phyloP scores from a whole-genome alignment of 2,888 invertebrate species.

The Harpalus rufipes region DNA sequence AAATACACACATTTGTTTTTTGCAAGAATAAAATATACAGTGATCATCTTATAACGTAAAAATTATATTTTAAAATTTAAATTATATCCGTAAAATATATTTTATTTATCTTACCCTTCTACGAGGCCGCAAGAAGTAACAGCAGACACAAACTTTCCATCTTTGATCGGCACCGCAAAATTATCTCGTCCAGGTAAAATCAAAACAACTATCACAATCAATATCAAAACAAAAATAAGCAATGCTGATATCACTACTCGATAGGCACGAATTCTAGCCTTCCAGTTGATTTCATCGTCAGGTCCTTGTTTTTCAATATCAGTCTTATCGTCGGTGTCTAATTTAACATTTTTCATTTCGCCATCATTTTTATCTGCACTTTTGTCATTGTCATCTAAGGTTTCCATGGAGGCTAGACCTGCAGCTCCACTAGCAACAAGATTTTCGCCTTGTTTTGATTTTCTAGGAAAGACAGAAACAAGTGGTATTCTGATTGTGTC shows the following conservation, averaged over 20 bases:
- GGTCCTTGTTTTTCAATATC: conserved; percentile 80
- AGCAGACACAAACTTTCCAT: conserved; percentile 86
- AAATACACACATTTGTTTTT: no score
- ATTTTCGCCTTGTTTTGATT: conserved; percentile 76
- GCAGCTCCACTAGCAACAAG: conserved; percentile 79
- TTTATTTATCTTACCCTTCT: conserved; percentile 81
- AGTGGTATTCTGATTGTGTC: conserved; percentile 83
- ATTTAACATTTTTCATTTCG: conserved; percentile 86
- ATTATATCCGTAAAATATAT: neutral
- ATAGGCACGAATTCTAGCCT: conserved; percentile 82
- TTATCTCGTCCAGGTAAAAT: conserved; percentile 80
- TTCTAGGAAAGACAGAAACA: conserved; percentile 79
- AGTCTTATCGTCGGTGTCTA: conserved; percentile 80
- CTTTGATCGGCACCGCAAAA: conserved; percentile 82
- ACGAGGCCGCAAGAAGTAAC: conserved; percentile 88
- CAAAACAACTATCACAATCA: conserved; percentile 83
- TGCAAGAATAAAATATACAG: no score
- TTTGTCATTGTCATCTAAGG: conserved; percentile 85
- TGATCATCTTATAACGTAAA: no score
- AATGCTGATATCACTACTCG: conserved; percentile 83
- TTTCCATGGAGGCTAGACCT: conserved; percentile 90
- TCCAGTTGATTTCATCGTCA: conserved; percentile 77
- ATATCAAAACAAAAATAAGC: conserved; percentile 80
- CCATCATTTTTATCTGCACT: conserved; percentile 84
- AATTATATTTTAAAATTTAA: no score